Percentiles rank a stretch among this genome's conserved stretches.
These are phyloP conservation scores for Cololabis saira DNA, from an alignment of 2,113 vertebrate genomes.

Conservation along the genomic window DNA sequence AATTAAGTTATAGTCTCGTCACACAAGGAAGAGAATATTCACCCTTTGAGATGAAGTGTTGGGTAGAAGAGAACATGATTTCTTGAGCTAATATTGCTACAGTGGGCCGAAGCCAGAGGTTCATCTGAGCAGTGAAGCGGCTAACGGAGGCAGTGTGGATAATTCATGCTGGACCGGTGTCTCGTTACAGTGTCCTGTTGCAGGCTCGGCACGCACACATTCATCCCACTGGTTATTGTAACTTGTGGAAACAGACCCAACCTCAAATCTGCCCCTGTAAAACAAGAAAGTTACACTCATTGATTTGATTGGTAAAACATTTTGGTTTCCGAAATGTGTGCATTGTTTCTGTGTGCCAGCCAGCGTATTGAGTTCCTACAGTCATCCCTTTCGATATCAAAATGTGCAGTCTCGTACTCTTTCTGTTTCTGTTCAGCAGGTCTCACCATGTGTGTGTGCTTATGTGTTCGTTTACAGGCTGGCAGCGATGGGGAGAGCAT, in stretches of 20 bases:
- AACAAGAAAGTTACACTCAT: background rate
- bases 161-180: constrained; percentile 73
- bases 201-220: constrained; percentile 19
- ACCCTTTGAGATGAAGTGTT: no score
- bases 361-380: background rate
- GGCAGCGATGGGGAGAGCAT: constrained; percentile 96
- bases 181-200: constrained; percentile 64
- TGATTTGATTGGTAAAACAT: constrained; percentile 1
- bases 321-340: background rate
- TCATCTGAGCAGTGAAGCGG: constrained; percentile 55
- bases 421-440: background rate
- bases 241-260: background rate
- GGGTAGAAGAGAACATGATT: constrained; percentile 2
- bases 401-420: background rate
- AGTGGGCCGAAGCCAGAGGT: constrained; percentile 18
- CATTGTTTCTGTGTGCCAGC: background rate
- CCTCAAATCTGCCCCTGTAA: background rate
- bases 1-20: no score
- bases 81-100: background rate
- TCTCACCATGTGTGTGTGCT: constrained; percentile 31
- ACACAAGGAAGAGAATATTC: no score
- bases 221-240: background rate
- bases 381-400: background rate
- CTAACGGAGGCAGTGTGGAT: constrained; percentile 73
- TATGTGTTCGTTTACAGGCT: constrained; percentile 78